Percentiles rank a stretch among this genome's conserved stretches.
Conservation (phyloP, 2,113 vertebrate species). For the Epinephelus moara region DNA sequence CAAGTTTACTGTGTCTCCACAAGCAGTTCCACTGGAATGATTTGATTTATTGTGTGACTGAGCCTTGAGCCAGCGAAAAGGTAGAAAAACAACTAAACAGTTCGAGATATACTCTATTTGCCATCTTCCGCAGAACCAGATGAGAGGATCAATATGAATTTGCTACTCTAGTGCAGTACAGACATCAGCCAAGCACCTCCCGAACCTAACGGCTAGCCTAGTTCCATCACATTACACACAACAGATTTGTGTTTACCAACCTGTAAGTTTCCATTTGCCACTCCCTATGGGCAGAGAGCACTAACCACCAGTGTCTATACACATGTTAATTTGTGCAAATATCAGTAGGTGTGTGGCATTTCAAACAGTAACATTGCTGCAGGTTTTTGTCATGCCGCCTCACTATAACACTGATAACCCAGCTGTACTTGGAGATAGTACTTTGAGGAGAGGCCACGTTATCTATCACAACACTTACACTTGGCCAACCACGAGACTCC, state of each 20-base stretch:
- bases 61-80: slow-evolving; percentile 3
- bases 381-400: slow-evolving; percentile 8
- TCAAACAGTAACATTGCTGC: slow-evolving; percentile 17
- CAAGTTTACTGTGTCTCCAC: not conserved
- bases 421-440: slow-evolving; percentile 11
- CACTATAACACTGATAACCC: not conserved
- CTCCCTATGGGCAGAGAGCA: slow-evolving; percentile 7
- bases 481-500: slow-evolving; percentile 33
- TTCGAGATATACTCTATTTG: not conserved
- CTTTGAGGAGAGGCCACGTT: not conserved
- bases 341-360: slow-evolving; percentile 28
- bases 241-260: slow-evolving; percentile 40
- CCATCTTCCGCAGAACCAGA: not conserved
- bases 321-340: slow-evolving; percentile 47
- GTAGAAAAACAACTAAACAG: not conserved
- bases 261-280: slow-evolving; percentile 22
- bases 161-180: not conserved
- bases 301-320: slow-evolving; percentile 14
- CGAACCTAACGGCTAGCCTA: not conserved
- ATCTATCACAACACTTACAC: slow-evolving; percentile 3
- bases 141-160: slow-evolving; percentile 12
- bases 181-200: not conserved
- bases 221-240: slow-evolving; percentile 17
- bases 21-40: not conserved
- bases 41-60: slow-evolving; percentile 19